phyloP scores from a whole-genome alignment of 2,888 invertebrate genomes.

The Oxyteleia sp. region DNA sequence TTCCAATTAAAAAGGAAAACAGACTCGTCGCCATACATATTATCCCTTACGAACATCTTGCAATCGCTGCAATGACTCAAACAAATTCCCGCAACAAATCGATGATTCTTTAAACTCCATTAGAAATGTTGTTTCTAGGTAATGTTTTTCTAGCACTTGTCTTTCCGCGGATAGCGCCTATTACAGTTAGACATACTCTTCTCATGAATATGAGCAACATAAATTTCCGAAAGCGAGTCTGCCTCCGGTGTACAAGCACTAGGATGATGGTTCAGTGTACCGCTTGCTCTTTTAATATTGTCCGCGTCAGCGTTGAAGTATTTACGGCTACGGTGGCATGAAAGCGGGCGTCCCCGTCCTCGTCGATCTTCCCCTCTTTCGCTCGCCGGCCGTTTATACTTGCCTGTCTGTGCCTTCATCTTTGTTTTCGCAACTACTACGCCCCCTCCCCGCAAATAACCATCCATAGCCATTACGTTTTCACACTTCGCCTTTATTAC shows the following conservation, averaged over 20 bases:
- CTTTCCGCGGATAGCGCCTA: conserved; percentile 36
- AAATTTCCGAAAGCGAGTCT: conserved; percentile 80
- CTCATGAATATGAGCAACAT: conserved; percentile 81
- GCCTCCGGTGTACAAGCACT: conserved; percentile 76
- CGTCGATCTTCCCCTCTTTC: conserved; percentile 71
- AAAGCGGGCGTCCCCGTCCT: conserved; percentile 74
- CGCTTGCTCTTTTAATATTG: conserved; percentile 85
- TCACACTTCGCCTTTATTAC: conserved; percentile 22
- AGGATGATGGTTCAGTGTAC: conserved; percentile 81
- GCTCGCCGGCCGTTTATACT: conserved; percentile 39
- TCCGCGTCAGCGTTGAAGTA: conserved; percentile 84
- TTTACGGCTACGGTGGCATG: conserved; percentile 82
- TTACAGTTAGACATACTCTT: conserved; percentile 57
- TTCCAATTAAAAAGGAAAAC: too few species aligned
- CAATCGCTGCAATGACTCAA: too few species aligned
- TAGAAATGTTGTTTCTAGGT: conserved; percentile 33
- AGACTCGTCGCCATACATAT: too few species aligned
- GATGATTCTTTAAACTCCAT: too few species aligned
- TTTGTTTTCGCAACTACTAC: too few species aligned
- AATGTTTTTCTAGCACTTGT: conserved; percentile 43
- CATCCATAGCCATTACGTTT: too few species aligned
- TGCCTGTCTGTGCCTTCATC: conserved; percentile 38
- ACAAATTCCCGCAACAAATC: too few species aligned
- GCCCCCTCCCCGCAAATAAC: too few species aligned
- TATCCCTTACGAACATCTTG: too few species aligned